A percentile compares a stretch with the other conserved stretches of the same genome.
Evolutionary conservation across 2,888 invertebrate genomes (phyloP).

Genomic region (Pandemis cinnamomeana): DNA sequence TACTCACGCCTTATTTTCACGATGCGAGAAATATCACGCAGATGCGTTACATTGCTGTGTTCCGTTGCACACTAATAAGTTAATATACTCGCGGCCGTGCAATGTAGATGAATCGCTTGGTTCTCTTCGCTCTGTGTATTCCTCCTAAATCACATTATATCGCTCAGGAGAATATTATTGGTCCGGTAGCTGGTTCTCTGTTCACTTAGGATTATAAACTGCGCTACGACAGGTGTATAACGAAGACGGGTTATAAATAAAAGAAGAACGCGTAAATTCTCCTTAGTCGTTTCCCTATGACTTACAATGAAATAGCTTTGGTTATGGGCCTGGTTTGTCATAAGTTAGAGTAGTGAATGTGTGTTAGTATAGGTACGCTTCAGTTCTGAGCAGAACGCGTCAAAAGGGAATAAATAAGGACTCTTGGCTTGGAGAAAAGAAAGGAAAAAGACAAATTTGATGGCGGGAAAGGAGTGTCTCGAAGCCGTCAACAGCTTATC

Average conservation of each 20-base stretch:
- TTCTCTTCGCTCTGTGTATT: neutral
- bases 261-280: slow-evolving; percentile 8
- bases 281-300: neutral
- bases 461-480: no score
- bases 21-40: neutral
- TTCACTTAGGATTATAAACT: slow-evolving; percentile 12
- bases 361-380: neutral
- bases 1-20: neutral
- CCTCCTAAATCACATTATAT: slow-evolving; percentile 12
- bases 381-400: no score
- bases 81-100: neutral
- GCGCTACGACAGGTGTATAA: slow-evolving; percentile 12
- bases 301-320: neutral
- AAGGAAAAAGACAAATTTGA: no score
- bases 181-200: slow-evolving; percentile 4
- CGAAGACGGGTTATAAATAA: slow-evolving; percentile 8
- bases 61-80: neutral
- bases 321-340: neutral
- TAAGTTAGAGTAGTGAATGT: neutral
- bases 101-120: neutral
- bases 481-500: no score
- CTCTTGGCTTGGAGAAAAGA: no score
- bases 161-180: neutral
- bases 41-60: neutral
- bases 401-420: no score